Evolutionary conservation across 2,888 invertebrate genomes (phyloP).

Genomic region (Dioctria linearis): DNA sequence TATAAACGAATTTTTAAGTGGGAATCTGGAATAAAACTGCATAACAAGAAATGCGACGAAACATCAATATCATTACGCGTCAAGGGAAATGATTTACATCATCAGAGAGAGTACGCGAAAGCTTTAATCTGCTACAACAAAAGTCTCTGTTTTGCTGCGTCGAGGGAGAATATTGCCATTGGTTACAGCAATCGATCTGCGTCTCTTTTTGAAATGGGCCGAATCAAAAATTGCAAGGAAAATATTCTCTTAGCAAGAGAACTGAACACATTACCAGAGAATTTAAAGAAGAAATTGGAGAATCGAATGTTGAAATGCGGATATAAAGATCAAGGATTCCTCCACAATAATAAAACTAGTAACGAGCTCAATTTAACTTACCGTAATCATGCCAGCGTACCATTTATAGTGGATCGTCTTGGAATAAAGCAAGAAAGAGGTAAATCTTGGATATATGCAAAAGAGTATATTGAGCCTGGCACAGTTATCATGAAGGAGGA

Average conservation of each 20-base stretch:
- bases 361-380: conserved; percentile 65
- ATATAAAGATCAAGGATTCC: conserved; percentile 61
- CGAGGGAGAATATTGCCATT: conserved; percentile 74
- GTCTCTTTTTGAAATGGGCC: conserved; percentile 76
- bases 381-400: conserved; percentile 71
- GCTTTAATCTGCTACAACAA: conserved; percentile 75
- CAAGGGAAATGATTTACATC: background rate
- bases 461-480: conserved; percentile 78
- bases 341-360: background rate
- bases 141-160: conserved; percentile 77
- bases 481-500: conserved; percentile 84
- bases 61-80: background rate
- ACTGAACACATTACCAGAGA: conserved; percentile 75
- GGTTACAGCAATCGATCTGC: conserved; percentile 86
- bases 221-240: conserved; percentile 77
- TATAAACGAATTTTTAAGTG: background rate
- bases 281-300: conserved; percentile 76
- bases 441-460: conserved; percentile 78
- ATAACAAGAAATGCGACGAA: background rate
- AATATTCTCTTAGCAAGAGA: conserved; percentile 79
- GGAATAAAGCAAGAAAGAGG: conserved; percentile 76
- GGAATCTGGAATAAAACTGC: background rate
- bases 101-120: conserved; percentile 68
- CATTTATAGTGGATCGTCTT: conserved; percentile 78
- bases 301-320: conserved; percentile 74